Conservation (phyloP, 1,140 invertebrate genomes). For the Hypothenemus hampei region DNA sequence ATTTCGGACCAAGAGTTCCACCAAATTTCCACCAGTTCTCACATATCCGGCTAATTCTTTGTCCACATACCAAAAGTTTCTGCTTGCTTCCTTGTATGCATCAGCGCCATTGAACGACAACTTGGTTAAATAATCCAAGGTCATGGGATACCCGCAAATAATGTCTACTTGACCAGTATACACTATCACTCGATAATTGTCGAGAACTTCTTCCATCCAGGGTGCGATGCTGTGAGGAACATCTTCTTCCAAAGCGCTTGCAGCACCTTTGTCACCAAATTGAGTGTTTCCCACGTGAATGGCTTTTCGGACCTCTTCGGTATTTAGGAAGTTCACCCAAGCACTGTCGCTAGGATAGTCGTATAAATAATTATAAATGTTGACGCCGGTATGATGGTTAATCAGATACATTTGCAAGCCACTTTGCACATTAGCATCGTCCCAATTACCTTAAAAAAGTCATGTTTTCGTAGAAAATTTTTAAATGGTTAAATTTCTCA, state of each 20-base stretch:
- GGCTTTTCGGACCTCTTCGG: constrained; percentile 31
- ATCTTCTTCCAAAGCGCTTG: constrained; percentile 67
- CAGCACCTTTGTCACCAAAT: constrained; percentile 55
- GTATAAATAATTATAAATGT: constrained; percentile 13
- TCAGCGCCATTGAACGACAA: constrained; percentile 59
- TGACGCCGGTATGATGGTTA: neutral
- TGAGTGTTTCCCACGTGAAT: constrained; percentile 49
- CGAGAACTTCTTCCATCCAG: constrained; percentile 65
- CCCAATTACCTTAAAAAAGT: neutral
- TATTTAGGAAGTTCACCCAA: neutral
- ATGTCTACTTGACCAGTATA: constrained; percentile 84
- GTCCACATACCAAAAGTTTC: constrained; percentile 61
- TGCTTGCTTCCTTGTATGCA: constrained; percentile 56
- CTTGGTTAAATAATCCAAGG: constrained; percentile 61
- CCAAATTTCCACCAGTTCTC: constrained; percentile 63
- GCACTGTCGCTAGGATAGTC: neutral
- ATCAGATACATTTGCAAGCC: neutral
- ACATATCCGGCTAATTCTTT: constrained; percentile 67
- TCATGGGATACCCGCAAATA: constrained; percentile 74
- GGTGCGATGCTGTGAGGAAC: constrained; percentile 76
- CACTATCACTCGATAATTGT: constrained; percentile 60
- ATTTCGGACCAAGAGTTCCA: constrained; percentile 67
- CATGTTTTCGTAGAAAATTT: neutral
- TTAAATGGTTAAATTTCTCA: neutral
- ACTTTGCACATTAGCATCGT: neutral